Base-by-base conservation (phyloP, 2,888 invertebrate genomes). In the Heliconius hortense region DNA sequence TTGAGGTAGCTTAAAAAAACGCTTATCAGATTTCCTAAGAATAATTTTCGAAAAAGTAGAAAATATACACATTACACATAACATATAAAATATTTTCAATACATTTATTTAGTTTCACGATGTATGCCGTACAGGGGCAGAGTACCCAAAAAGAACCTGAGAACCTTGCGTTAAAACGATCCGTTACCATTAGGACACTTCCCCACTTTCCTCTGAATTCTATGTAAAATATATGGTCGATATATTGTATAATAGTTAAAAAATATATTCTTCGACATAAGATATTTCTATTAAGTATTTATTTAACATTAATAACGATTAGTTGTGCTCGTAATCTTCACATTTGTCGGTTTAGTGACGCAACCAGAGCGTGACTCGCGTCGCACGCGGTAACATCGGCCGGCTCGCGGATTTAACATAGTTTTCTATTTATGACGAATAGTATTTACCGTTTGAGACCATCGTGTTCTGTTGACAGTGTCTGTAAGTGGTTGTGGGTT, bases 301-400 rank as follows among this genome's bases (percentile, higher is more conserved):
- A 39, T 13, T 64, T 39, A 64, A 64, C 64, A 24, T 35, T 24
- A 64, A 39, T 24, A 64, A 64, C 0, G 35, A 64, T 64, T 64
- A 64, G 39, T 64, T 15, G 64, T 39, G 28, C 21, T 69, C n/a
- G 31, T 69, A 69, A 31, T 69, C 53, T 69, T 53, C 53, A 31
- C 68, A 53, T 69, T 53, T 31, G 53, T 53, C 28, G 48, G 68
- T n/a, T 24, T 31, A 56, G 7, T 67, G 73, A 73, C 66, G 73
- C 43, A 67, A 73, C 67, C 64, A 64, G 72, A 72, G 64, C 72
- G 72, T 72, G 31, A 72, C 72, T 28, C 7, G 8, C 48, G 72
- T 67, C 59, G 48, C 73, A 31, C 72, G 48, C 53, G 64, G 66
- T 53, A 56, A 66, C 35, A 66, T 66, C 35, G 35, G 35, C 35